These are phyloP conservation scores for Drepana falcataria DNA, from an alignment of 2,888 invertebrate genomes.

Conservation along the genomic window DNA sequence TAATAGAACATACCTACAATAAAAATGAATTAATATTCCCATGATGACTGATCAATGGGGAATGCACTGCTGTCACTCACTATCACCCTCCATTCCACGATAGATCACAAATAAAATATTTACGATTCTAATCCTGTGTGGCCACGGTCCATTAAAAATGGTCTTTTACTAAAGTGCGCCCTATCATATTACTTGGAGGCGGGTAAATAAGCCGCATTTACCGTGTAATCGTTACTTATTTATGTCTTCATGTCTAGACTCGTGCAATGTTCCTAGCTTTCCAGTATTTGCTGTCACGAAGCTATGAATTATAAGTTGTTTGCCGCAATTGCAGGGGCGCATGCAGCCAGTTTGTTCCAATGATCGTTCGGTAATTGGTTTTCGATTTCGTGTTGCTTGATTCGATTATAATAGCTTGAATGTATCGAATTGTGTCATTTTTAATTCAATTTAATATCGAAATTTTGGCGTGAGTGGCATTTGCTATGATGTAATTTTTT, in stretches of 20 bases:
- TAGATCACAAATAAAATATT: slow-evolving; percentile 68
- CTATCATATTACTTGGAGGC: slow-evolving; percentile 49
- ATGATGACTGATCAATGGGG: slow-evolving; percentile 33
- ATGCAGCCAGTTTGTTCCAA: slow-evolving; percentile 25
- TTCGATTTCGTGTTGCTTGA: slow-evolving; percentile 4
- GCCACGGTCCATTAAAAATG: slow-evolving; percentile 66
- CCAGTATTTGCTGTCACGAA: slow-evolving; percentile 65
- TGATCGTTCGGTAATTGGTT: slow-evolving; percentile 25
- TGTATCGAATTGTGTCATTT: background rate
- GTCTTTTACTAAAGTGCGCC: slow-evolving; percentile 52
- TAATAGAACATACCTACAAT: slow-evolving; percentile 3
- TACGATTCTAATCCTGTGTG: slow-evolving; percentile 68
- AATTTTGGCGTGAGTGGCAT: background rate
- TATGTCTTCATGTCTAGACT: slow-evolving; percentile 60
- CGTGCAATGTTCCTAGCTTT: slow-evolving; percentile 39
- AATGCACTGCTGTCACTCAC: slow-evolving; percentile 63
- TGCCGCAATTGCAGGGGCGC: slow-evolving; percentile 41
- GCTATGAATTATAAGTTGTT: slow-evolving; percentile 44
- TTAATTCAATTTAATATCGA: too few species aligned
- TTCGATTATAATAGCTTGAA: slow-evolving; percentile 1
- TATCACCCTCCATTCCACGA: slow-evolving; percentile 45
- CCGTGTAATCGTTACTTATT: slow-evolving; percentile 62
- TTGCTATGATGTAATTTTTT: background rate
- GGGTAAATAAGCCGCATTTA: slow-evolving; percentile 49
- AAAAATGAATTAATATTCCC: slow-evolving; percentile 22